Base-by-base conservation (phyloP, 53 echinoderm and acorn worm species). In the Stichopus horrens region DNA sequence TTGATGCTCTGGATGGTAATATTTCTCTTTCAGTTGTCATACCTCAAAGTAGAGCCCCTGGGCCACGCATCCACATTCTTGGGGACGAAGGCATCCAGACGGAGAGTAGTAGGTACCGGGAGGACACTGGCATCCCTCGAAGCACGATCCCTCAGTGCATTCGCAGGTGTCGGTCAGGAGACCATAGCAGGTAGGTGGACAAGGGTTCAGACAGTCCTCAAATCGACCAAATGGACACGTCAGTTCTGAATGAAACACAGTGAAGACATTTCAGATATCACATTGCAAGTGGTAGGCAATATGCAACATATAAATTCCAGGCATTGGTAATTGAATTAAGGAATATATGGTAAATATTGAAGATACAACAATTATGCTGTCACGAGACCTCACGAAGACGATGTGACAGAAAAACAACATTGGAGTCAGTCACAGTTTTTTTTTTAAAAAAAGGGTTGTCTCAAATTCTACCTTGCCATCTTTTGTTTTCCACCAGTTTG, bases 41-140 rank as follows among this genome's bases (percentile, higher is more conserved):
- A 87, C 87, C 10, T 55, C 75, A 55, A 56, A 87, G 74, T 87
- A 87, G 6, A 87, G 58, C 55, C 87, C 87, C 9, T 87, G 74
- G 8, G 54, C 56, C n/a, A 87, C 56, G 54, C 87, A 87, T 1
- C 87, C 87, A 58, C 87, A 87, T 6, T 18, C 2, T 14, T 5
- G 13, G 4, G 75, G 51, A 7, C 8, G 57, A 5, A 87, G 54
- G 54, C 87, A 87, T 18, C 19, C 4, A 5, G 9, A 18, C 2
- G 21, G 13, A 74, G 74, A 74, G 4, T 75, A 58, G 75, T 55
- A 87, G 5, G 9, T 9, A 7, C 87, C 75, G 6, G 55, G 53
- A 9, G 74, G 74, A 37, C 87, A 87, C 74, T 87, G 74, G 53
- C 87, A 87, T 75, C 87, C 87, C 21, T 87, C 87, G 55, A 85